Evolutionary conservation across 2,888 invertebrate species (phyloP).

Genomic region (Agonum fuliginosum): DNA sequence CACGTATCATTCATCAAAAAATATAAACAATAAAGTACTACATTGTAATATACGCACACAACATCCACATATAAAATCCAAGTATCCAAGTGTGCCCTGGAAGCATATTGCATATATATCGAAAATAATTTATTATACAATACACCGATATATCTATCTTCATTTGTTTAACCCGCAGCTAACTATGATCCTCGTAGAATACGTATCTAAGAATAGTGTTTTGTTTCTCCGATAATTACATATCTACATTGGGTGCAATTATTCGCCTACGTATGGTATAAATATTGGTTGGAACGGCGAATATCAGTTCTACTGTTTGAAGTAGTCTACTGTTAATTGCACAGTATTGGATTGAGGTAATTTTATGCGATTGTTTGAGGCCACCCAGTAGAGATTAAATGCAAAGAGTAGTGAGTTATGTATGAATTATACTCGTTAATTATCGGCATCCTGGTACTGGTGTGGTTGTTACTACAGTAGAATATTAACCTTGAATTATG

Average conservation of each 20-base stretch:
- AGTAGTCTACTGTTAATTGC: conserved; percentile 14
- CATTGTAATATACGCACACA: conserved; percentile 8
- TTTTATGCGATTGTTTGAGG: conserved; percentile 14
- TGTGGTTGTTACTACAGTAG: neutral
- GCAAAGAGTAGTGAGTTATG: conserved; percentile 4
- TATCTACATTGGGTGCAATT: conserved; percentile 31
- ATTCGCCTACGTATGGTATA: conserved; percentile 17
- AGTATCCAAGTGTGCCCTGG: no score
- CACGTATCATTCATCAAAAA: neutral
- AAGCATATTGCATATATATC: conserved; percentile 1
- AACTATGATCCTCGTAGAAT: conserved; percentile 19
- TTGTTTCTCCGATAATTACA: conserved; percentile 21
- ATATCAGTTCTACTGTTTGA: neutral
- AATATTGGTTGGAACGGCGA: conserved; percentile 18
- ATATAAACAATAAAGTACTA: conserved; percentile 20
- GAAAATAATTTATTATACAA: conserved; percentile 6
- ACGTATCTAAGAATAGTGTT: conserved; percentile 6
- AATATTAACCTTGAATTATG: conserved; percentile 10
- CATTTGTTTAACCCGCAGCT: conserved; percentile 11
- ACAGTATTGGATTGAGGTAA: neutral
- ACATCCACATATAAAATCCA: neutral
- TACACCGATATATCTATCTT: conserved; percentile 33
- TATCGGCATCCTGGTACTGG: neutral
- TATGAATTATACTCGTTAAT: neutral
- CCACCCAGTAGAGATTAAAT: conserved; percentile 16